Conservation (phyloP, 2,797 vertebrate genomes). For the Acanthurus lineatus region DNA sequence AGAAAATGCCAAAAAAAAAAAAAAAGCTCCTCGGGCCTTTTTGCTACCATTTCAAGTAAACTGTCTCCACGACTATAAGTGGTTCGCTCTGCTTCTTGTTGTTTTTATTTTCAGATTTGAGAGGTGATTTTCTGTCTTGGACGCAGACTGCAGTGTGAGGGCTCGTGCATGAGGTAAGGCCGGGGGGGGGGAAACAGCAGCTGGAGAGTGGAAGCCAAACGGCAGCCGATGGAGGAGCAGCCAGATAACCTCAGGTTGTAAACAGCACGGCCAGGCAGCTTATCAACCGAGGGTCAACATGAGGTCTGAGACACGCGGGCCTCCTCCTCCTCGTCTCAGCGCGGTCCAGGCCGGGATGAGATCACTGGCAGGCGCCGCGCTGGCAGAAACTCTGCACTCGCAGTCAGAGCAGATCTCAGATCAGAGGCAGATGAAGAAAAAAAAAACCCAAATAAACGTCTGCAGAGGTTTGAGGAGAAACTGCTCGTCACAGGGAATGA, state of each 20-base stretch:
- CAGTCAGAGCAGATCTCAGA: slow-evolving; percentile 30
- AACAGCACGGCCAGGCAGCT: slow-evolving; percentile 54
- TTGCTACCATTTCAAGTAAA: slow-evolving; percentile 47
- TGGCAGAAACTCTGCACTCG: slow-evolving; percentile 16
- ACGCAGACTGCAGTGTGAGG: slow-evolving; percentile 7
- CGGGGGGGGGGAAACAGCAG: slow-evolving; percentile 31
- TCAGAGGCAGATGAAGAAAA: slow-evolving; percentile 53
- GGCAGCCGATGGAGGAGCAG: slow-evolving; percentile 45
- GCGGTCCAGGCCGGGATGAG: slow-evolving; percentile 32
- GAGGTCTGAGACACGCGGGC: slow-evolving; percentile 12
- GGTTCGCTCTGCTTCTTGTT: slow-evolving; percentile 20
- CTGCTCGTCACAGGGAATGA: background rate
- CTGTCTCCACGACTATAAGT: slow-evolving; percentile 30
- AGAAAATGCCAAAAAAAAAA: slow-evolving; percentile 51
- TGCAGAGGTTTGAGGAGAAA: background rate
- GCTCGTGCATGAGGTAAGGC: slow-evolving; percentile 1
- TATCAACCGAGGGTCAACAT: slow-evolving; percentile 66
- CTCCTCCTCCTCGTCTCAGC: slow-evolving; percentile 24
- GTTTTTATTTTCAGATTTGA: background rate
- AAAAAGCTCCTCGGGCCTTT: slow-evolving; percentile 39
- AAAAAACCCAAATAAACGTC: slow-evolving; percentile 20
- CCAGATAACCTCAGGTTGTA: slow-evolving; percentile 74
- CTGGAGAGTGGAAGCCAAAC: slow-evolving; percentile 42
- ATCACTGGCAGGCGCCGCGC: slow-evolving; percentile 21
- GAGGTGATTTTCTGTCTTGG: slow-evolving; percentile 14